These are phyloP conservation scores for Ptychochromis oligacanthus DNA, from an alignment of 2,113 vertebrate species.

Conservation along the genomic window DNA sequence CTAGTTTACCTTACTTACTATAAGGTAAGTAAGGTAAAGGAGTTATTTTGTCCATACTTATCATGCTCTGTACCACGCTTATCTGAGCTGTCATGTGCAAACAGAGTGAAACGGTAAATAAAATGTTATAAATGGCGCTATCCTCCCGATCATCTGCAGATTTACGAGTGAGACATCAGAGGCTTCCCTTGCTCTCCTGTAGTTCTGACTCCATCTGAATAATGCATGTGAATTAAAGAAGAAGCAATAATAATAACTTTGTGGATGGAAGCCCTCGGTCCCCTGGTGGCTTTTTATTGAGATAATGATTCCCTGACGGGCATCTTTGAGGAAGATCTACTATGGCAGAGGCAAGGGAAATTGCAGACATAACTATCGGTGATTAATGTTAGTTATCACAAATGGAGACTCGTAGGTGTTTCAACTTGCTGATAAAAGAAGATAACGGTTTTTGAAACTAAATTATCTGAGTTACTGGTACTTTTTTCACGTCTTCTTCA, in stretches of 20 bases:
- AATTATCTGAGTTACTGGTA: neutral
- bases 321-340: constrained; percentile 53
- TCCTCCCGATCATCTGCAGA: constrained; percentile 18
- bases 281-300: constrained; percentile 45
- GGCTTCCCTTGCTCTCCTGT: constrained; percentile 6
- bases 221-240: constrained; percentile 67
- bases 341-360: constrained; percentile 22
- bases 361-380: constrained; percentile 11
- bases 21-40: too few species aligned
- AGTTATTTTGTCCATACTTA: neutral
- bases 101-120: neutral
- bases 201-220: constrained; percentile 56
- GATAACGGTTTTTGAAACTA: neutral
- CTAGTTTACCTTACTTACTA: neutral
- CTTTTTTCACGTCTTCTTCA: constrained; percentile 14
- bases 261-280: constrained; percentile 43
- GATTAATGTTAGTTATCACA: neutral
- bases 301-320: constrained; percentile 60
- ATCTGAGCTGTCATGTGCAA: neutral
- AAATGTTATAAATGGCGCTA: constrained; percentile 1
- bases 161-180: constrained; percentile 20
- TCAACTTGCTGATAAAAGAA: constrained; percentile 13
- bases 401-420: neutral
- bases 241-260: constrained; percentile 1
- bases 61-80: neutral